phyloP scores from a whole-genome alignment of 64 coral and sea anemone species.

The Montipora sp. region DNA sequence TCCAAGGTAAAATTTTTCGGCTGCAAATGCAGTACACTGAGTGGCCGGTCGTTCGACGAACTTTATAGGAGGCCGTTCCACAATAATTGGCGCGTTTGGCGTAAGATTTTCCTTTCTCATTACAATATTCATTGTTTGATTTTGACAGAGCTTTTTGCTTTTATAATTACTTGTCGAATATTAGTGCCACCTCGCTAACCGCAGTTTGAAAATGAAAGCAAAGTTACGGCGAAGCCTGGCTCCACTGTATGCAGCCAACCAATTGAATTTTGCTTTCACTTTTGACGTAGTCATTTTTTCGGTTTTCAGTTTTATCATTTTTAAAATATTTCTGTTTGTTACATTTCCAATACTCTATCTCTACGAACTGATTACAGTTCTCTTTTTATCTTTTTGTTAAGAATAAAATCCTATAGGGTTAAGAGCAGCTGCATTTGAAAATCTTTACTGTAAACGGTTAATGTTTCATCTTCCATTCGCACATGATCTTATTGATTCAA shows the following conservation, averaged over 20 bases:
- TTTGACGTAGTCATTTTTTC: too few relatives aligned
- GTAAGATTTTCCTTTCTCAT: slow-evolving; percentile 3
- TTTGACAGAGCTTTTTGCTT: slow-evolving; percentile 36
- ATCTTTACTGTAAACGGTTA: background rate
- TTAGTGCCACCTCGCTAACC: slow-evolving; percentile 1
- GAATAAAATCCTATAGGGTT: background rate
- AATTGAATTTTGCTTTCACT: too few relatives aligned
- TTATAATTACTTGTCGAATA: slow-evolving; percentile 43
- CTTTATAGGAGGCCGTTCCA: background rate
- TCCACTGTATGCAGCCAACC: background rate
- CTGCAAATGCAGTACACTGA: background rate
- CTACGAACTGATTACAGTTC: background rate
- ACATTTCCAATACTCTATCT: background rate
- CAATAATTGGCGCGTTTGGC: background rate
- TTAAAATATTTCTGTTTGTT: background rate
- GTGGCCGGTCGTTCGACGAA: background rate
- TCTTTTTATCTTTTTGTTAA: background rate
- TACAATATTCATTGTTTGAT: slow-evolving; percentile 48
- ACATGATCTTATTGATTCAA: background rate
- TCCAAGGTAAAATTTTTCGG: slow-evolving; percentile 70
- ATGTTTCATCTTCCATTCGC: background rate
- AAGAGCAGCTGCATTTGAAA: slow-evolving; percentile 24
- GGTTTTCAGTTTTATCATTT: too few relatives aligned
- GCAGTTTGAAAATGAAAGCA: background rate
- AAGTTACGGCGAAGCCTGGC: background rate